Conservation (phyloP, 2,797 vertebrate genomes). For the Sphenopsis melanotis region DNA sequence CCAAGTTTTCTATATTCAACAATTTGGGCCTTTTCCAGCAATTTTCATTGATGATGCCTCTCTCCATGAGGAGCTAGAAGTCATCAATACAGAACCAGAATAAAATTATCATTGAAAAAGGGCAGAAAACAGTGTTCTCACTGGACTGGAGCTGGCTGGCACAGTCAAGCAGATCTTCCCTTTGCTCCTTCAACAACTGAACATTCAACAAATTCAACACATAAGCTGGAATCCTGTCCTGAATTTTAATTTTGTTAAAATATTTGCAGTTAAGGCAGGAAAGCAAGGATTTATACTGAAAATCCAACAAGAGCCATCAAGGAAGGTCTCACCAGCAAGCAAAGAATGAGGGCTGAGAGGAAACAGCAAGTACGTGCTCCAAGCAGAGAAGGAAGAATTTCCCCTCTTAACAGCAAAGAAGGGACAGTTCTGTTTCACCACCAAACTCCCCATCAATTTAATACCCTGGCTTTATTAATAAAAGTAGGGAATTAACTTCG, state of each 20-base stretch:
- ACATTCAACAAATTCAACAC: neutral
- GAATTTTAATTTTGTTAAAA: neutral
- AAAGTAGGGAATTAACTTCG: neutral
- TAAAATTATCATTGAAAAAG: neutral
- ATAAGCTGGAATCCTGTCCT: neutral
- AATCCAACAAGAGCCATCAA: neutral
- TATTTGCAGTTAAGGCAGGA: neutral
- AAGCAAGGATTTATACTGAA: neutral
- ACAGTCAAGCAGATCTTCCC: neutral
- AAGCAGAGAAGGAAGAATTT: neutral
- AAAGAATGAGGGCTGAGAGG: neutral
- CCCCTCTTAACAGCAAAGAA: neutral
- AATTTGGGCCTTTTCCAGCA: neutral
- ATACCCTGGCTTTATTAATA: neutral
- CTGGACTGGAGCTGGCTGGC: neutral
- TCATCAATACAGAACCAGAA: neutral
- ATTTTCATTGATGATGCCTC: neutral
- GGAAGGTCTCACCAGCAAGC: neutral
- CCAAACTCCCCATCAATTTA: neutral
- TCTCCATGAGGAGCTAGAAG: neutral
- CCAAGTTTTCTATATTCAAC: neutral
- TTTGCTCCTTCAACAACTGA: neutral
- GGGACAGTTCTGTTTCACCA: neutral
- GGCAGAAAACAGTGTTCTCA: neutral
- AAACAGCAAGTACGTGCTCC: neutral